These are phyloP conservation scores for Medauroidea extradentata DNA, from an alignment of 1,140 invertebrate genomes.

Conservation along the genomic window DNA sequence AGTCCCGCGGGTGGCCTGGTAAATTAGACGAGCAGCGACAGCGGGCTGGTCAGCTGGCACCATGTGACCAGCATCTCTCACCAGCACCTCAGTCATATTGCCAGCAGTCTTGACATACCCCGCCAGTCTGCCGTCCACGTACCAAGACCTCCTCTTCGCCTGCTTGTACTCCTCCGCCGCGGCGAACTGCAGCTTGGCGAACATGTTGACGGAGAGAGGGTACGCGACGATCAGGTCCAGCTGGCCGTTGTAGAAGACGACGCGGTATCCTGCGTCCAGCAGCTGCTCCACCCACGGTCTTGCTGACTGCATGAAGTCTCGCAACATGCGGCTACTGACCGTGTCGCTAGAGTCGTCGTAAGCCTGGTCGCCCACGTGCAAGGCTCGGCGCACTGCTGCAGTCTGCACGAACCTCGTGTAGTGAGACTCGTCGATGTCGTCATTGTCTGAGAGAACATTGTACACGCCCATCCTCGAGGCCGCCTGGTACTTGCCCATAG, in stretches of 20 bases:
- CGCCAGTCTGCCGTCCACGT: constrained; percentile 62
- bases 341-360: constrained; percentile 50
- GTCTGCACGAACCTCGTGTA: constrained; percentile 57
- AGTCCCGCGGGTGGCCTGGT: constrained; percentile 73
- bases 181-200: constrained; percentile 64
- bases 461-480: too few relatives aligned
- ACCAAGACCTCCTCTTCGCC: constrained; percentile 41
- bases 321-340: constrained; percentile 48
- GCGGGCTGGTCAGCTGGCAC: constrained; percentile 76
- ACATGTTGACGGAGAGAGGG: too few relatives aligned
- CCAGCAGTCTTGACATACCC: constrained; percentile 70
- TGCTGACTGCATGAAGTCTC: constrained; percentile 80
- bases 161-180: constrained; percentile 49
- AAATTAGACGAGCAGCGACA: constrained; percentile 71
- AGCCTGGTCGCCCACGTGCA: constrained; percentile 76
- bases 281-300: constrained; percentile 69
- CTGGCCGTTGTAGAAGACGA: constrained; percentile 83
- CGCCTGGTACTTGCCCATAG: too few relatives aligned
- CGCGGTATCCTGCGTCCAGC: constrained; percentile 56
- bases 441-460: too few relatives aligned
- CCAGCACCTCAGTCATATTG: constrained; percentile 72
- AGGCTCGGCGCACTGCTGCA: constrained; percentile 56
- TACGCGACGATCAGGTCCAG: constrained; percentile 82
- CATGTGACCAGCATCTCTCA: constrained; percentile 80
- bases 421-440: too few relatives aligned